A percentile compares a stretch with the other conserved stretches of the same genome.
These are phyloP conservation scores for Drosophila subobscura DNA, from an alignment of 1,140 invertebrate genomes.

Conservation along the genomic window DNA sequence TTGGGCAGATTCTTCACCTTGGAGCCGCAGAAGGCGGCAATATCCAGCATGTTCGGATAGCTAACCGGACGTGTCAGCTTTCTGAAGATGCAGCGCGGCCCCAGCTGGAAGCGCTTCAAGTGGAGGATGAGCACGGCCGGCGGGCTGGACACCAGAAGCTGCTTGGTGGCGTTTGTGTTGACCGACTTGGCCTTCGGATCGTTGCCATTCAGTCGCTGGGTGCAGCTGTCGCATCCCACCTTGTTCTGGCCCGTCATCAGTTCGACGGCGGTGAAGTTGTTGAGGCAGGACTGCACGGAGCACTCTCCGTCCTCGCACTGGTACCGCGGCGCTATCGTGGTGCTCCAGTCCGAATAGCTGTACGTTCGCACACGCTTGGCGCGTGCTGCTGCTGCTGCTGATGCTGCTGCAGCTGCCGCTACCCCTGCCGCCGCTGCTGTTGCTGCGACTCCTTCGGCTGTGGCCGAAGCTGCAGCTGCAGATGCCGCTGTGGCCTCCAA, in stretches of 20 bases:
- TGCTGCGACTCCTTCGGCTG: neutral
- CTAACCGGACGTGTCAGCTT: slow-evolving; percentile 95
- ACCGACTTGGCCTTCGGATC: slow-evolving; percentile 89
- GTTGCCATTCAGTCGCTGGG: slow-evolving; percentile 87
- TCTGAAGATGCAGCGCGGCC: slow-evolving; percentile 85
- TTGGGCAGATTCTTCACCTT: slow-evolving; percentile 88
- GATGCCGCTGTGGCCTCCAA: slow-evolving; percentile 1
- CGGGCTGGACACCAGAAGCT: slow-evolving; percentile 94
- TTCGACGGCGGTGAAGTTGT: slow-evolving; percentile 95
- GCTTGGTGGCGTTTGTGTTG: slow-evolving; percentile 95
- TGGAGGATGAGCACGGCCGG: slow-evolving; percentile 97
- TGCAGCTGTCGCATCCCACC: slow-evolving; percentile 95
- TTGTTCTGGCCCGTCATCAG: slow-evolving; percentile 95
- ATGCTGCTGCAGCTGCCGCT: neutral
- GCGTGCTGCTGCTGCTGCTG: slow-evolving; percentile 19
- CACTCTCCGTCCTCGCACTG: slow-evolving; percentile 90
- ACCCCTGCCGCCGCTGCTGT: neutral
- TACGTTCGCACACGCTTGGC: slow-evolving; percentile 75
- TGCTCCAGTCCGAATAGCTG: slow-evolving; percentile 84
- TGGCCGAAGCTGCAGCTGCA: too few species aligned
- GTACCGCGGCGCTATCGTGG: slow-evolving; percentile 87
- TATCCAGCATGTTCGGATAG: slow-evolving; percentile 93
- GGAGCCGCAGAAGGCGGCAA: slow-evolving; percentile 95
- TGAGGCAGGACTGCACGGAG: slow-evolving; percentile 93
- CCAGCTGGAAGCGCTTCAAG: slow-evolving; percentile 94